phyloP scores from a whole-genome alignment of 2,888 invertebrate species.

The Rhogogaster chlorosoma region DNA sequence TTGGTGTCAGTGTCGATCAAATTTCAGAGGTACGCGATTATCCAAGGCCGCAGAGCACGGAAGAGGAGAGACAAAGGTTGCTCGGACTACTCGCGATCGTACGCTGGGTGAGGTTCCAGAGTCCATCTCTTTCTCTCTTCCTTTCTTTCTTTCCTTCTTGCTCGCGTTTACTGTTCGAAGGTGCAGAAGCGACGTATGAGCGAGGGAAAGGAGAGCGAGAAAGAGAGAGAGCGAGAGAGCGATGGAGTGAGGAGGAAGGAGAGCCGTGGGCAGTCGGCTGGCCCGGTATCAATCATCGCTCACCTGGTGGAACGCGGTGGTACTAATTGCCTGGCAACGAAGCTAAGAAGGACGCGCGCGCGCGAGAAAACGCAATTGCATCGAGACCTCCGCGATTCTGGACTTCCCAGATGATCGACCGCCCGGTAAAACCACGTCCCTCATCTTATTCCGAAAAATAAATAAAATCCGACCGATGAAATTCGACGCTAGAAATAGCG shows the following conservation, averaged over 20 bases:
- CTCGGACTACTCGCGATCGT: background rate
- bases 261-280: constrained; percentile 52
- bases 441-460: background rate
- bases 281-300: constrained; percentile 48
- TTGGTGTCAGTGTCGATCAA: constrained; percentile 76
- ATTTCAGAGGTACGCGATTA: constrained; percentile 73
- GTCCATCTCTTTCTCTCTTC: background rate
- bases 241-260: background rate
- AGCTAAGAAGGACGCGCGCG: constrained; percentile 29
- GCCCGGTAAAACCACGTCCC: background rate
- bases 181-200: background rate
- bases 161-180: background rate
- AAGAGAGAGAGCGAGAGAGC: constrained; percentile 25
- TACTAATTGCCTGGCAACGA: constrained; percentile 51
- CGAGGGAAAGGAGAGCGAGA: constrained; percentile 47
- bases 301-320: constrained; percentile 41
- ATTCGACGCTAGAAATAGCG: background rate
- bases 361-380: constrained; percentile 20
- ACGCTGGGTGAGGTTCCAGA: background rate
- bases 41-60: constrained; percentile 66
- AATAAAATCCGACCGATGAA: background rate
- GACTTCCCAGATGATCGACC: constrained; percentile 18
- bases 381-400: background rate
- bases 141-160: background rate
- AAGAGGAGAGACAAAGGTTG: constrained; percentile 31